phyloP scores from a whole-genome alignment of 2,113 vertebrate genomes.

The Spilogale gracilis region DNA sequence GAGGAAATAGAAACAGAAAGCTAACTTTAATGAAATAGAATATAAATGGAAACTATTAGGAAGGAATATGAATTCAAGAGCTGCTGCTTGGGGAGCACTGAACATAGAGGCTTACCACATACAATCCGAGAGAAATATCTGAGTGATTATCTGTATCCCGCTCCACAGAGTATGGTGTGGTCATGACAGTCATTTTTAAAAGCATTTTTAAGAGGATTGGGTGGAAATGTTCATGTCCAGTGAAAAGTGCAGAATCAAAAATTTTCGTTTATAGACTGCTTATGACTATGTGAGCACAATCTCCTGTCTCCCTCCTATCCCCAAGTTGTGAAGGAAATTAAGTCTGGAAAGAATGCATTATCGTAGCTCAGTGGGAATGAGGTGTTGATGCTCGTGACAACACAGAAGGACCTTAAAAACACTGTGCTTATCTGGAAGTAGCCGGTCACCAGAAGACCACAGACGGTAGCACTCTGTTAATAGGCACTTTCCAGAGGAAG shows the following conservation, averaged over 20 bases:
- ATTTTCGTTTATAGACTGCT: background rate
- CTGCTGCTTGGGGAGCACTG: background rate
- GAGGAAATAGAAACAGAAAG: background rate
- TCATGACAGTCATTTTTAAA: background rate
- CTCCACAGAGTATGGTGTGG: rapidly evolving
- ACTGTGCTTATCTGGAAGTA: rapidly evolving
- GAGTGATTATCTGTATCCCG: background rate
- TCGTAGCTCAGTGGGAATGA: too few species aligned
- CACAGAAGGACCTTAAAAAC: background rate
- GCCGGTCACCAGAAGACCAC: background rate
- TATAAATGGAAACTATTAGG: background rate
- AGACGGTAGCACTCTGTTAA: rapidly evolving
- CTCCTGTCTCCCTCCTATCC: background rate
- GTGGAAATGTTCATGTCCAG: background rate
- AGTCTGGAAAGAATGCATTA: background rate
- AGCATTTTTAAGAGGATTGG: background rate
- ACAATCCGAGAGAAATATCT: background rate
- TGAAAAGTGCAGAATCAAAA: background rate
- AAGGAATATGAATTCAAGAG: background rate
- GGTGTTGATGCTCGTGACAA: rapidly evolving
- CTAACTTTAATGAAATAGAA: background rate
- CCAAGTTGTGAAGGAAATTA: background rate
- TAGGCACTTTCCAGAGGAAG: background rate
- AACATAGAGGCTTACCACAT: background rate
- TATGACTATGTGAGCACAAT: background rate